Percentiles rank a stretch among this genome's conserved stretches.
These are phyloP conservation scores for Phoenicopterus ruber DNA, from an alignment of 2,113 vertebrate genomes.

Conservation along the genomic window DNA sequence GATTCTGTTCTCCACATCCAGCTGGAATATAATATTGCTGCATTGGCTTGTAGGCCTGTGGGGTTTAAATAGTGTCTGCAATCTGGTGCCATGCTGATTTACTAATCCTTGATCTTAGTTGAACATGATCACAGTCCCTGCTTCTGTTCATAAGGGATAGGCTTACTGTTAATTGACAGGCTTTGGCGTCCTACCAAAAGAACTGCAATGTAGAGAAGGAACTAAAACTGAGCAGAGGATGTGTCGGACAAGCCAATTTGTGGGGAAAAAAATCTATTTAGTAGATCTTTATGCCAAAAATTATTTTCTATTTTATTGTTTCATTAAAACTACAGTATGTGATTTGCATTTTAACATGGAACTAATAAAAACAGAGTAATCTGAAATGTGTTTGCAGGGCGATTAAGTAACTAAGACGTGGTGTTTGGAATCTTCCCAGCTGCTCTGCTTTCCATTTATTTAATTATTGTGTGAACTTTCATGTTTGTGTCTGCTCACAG, in stretches of 20 bases:
- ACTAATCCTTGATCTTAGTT: conserved; percentile 79
- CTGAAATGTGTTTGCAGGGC: conserved; percentile 46
- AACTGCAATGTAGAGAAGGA: conserved; percentile 68
- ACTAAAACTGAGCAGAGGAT: conserved; percentile 49
- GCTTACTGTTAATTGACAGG: conserved; percentile 85
- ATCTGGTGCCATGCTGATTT: conserved; percentile 80
- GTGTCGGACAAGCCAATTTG: conserved; percentile 2
- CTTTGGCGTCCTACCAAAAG: conserved; percentile 77
- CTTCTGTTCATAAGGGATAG: conserved; percentile 80
- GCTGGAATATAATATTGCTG: conserved; percentile 61
- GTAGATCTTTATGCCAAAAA: conserved; percentile 47
- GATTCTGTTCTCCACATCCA: conserved; percentile 62
- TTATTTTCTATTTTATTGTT: conserved; percentile 32
- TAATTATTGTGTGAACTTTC: conserved; percentile 34
- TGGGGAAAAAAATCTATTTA: neutral
- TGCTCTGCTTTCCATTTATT: conserved; percentile 5
- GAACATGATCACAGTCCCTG: conserved; percentile 84
- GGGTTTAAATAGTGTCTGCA: conserved; percentile 79
- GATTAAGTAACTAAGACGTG: conserved; percentile 33
- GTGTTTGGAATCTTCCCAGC: conserved; percentile 44
- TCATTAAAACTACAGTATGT: conserved; percentile 8
- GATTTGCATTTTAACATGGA: conserved; percentile 42
- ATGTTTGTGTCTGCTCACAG: neutral
- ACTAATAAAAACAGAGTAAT: conserved; percentile 36
- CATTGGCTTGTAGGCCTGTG: conserved; percentile 62